A percentile compares a stretch with the other conserved stretches of the same genome.
Conservation (phyloP, 1,140 invertebrate species). For the Trialeurodes vaporariorum region DNA sequence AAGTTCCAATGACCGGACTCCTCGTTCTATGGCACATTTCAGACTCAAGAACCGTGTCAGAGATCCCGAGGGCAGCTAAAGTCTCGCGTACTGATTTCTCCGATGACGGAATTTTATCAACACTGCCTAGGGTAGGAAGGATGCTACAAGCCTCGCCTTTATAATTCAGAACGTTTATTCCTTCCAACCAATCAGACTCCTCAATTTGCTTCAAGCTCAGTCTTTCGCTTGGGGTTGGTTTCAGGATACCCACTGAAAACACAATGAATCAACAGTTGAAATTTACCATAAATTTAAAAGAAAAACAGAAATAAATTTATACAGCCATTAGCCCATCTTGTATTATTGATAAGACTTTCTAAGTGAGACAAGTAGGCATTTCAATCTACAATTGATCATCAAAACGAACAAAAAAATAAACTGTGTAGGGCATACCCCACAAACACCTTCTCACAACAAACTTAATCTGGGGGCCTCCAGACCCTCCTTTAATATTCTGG, state of each 20-base stretch:
- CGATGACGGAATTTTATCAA: slow-evolving; percentile 16
- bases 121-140: slow-evolving; percentile 19
- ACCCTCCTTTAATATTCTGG: too few relatives aligned
- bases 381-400: too few relatives aligned
- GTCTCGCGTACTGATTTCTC: slow-evolving; percentile 27
- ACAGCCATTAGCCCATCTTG: slow-evolving; percentile 8
- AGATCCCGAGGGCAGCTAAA: slow-evolving; percentile 41
- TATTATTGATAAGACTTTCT: slow-evolving; percentile 5
- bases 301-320: slow-evolving; percentile 6
- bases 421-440: too few relatives aligned
- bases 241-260: slow-evolving; percentile 36
- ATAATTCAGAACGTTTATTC: slow-evolving; percentile 29
- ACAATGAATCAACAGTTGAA: not conserved
- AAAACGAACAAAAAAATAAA: too few relatives aligned
- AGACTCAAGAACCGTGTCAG: slow-evolving; percentile 37
- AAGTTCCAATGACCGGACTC: slow-evolving; percentile 44
- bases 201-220: slow-evolving; percentile 39
- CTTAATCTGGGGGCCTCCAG: too few relatives aligned
- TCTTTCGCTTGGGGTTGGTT: slow-evolving; percentile 38
- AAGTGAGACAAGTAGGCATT: slow-evolving; percentile 1
- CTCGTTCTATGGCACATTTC: slow-evolving; percentile 36
- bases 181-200: slow-evolving; percentile 40
- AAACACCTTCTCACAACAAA: too few relatives aligned
- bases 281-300: not conserved
- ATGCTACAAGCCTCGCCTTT: slow-evolving; percentile 24